Evolutionary conservation across 2,113 vertebrate genomes (phyloP).

Genomic region (Hoplias malabaricus): DNA sequence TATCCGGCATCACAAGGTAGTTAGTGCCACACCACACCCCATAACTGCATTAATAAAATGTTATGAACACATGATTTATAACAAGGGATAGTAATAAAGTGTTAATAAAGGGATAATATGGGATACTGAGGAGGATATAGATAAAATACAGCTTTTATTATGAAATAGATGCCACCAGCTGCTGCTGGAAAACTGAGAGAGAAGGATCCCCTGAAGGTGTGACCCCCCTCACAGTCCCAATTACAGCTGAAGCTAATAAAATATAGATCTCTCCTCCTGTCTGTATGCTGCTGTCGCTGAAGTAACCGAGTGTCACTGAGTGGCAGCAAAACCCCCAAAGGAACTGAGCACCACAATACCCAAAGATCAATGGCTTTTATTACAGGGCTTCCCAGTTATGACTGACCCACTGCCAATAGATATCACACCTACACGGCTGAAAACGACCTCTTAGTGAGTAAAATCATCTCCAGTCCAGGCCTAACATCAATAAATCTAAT

Average conservation of each 20-base stretch:
- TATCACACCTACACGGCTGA: not conserved
- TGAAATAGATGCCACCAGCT: slow-evolving; percentile 16
- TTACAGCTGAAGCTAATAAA: slow-evolving; percentile 74
- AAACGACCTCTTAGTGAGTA: too few relatives aligned
- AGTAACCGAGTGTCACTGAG: slow-evolving; percentile 51
- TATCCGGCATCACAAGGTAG: too few relatives aligned
- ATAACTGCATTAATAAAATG: too few relatives aligned
- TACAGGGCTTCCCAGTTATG: not conserved
- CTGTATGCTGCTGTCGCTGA: slow-evolving; percentile 62
- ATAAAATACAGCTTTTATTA: not conserved
- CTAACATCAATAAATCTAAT: too few relatives aligned
- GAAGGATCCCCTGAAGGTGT: slow-evolving; percentile 58
- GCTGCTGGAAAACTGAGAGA: slow-evolving; percentile 30
- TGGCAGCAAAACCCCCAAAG: slow-evolving; percentile 42
- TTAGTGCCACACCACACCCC: too few relatives aligned
- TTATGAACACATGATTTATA: too few relatives aligned
- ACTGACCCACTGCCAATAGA: not conserved
- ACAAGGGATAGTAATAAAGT: too few relatives aligned
- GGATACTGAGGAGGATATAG: not conserved
- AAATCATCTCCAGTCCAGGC: too few relatives aligned
- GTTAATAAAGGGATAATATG: not conserved
- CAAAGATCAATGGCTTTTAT: slow-evolving; percentile 49
- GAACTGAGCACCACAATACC: slow-evolving; percentile 50
- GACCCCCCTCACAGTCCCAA: slow-evolving; percentile 70
- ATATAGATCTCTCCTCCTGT: slow-evolving; percentile 72